Conservation (phyloP, 2,113 vertebrate genomes). For the Triplophysa rosa region DNA sequence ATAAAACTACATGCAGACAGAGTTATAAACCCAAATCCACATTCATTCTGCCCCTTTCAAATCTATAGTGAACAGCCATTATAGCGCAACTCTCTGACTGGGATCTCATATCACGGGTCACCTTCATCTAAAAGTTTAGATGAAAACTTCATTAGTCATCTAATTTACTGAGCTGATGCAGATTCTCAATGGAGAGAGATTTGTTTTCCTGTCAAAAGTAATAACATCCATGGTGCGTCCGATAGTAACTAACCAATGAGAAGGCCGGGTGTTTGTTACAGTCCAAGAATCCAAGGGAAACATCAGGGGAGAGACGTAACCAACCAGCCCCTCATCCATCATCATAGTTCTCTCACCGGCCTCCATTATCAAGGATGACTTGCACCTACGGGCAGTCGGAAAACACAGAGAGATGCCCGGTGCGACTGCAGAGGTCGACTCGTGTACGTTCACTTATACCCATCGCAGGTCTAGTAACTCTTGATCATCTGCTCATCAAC, state of each 20-base stretch:
- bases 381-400: constrained; percentile 33
- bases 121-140: constrained; percentile 11
- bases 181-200: constrained; percentile 33
- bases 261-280: constrained; percentile 48
- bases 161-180: constrained; percentile 54
- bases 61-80: background rate
- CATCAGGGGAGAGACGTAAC: constrained; percentile 56
- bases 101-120: constrained; percentile 28
- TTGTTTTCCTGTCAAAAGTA: constrained; percentile 51
- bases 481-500: background rate
- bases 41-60: constrained; percentile 5
- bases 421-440: background rate
- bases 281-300: constrained; percentile 28
- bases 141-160: too few relatives aligned
- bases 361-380: constrained; percentile 67
- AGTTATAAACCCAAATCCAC: background rate
- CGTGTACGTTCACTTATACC: constrained; percentile 26
- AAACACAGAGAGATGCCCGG: background rate
- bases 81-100: background rate
- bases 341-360: constrained; percentile 64
- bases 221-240: constrained; percentile 46
- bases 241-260: constrained; percentile 34
- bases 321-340: constrained; percentile 67
- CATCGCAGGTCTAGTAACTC: constrained; percentile 27
- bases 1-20: background rate